Evolutionary conservation across 2,888 invertebrate species (phyloP), one percentile per base, ranked within the genome.

Genomic region (Cyclophora albipunctata): DNA sequence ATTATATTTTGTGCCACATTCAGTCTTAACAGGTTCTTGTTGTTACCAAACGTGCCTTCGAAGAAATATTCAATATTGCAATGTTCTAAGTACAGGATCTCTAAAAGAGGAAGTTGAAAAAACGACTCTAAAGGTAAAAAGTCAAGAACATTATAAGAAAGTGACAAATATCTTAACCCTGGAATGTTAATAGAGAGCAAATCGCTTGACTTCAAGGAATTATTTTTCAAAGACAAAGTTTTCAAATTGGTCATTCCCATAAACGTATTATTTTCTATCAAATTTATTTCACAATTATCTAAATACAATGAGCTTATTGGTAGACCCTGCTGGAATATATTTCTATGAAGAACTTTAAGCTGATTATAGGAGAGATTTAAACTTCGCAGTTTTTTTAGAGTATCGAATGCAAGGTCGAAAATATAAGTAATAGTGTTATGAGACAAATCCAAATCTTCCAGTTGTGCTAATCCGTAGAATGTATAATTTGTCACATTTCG

Each of bases 281-380:
- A 89, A 48, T 91, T 90, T 56, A 96, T 90, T 53, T 94, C 93
- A 62, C 95, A 95, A 68, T 94, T 95, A 62, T 92, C 91, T 58
- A 96, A 82, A 72, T 92, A 93, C 34, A 96, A 80, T 37, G 91
- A 91, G 54, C 93, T 91, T 43, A 96, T 89, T 0, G 94, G 93
- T 57, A 96, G 78, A 34, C 94, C 93, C 59, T 94, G 94, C 69
- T 94, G 92, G 67, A 96, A 95, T 58, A 94, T 91, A 57, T 92
- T 91, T 62, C 92, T 93, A 57, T 94, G 92, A 5, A 97, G 84
- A 46, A 92, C 87, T 57, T 90, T 90, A 20, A 97, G 78, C 5
- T 91, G 91, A 84, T 97, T 97, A 62, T 92, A 92, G 0, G 95
- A 94, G 35, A 97, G 85, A 76, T 96, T 95, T 33, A 97, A 85